These are phyloP conservation scores for Oryzias dopingdopingensis DNA, from an alignment of 2,797 vertebrate species.

Conservation along the genomic window DNA sequence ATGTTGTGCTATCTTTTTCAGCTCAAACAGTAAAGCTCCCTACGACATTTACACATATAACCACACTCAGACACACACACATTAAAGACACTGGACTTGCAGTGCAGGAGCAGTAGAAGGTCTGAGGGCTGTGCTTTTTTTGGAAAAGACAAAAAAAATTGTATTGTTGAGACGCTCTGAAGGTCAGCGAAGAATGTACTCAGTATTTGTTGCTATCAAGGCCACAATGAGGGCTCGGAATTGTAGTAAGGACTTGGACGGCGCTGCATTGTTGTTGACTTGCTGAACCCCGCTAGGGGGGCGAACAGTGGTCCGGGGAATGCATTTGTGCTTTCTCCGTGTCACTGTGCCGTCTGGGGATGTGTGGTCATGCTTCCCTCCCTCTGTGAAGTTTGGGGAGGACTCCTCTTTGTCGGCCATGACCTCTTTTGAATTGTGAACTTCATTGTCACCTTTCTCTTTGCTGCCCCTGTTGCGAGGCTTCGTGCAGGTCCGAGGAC, in stretches of 20 bases:
- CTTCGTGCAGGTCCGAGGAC: constrained; percentile 91
- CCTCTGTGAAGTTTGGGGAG: constrained; percentile 86
- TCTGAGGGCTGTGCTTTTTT: constrained; percentile 64
- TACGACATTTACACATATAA: constrained; percentile 73
- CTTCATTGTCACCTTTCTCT: constrained; percentile 84
- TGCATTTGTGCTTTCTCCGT: constrained; percentile 93
- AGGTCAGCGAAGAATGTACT: constrained; percentile 85
- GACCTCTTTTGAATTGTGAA: constrained; percentile 80
- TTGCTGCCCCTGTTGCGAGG: constrained; percentile 82
- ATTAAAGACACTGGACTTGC: constrained; percentile 73
- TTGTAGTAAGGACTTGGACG: constrained; percentile 55
- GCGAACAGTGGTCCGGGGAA: constrained; percentile 87
- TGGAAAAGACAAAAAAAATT: no score
- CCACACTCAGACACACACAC: constrained; percentile 72
- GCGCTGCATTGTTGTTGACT: constrained; percentile 81
- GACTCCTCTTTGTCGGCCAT: constrained; percentile 85
- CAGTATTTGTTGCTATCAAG: constrained; percentile 80
- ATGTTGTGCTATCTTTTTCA: constrained; percentile 64
- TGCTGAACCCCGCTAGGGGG: constrained; percentile 95
- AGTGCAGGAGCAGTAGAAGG: constrained; percentile 79
- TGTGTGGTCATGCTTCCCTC: constrained; percentile 87
- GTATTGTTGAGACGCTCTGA: no score
- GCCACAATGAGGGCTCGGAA: constrained; percentile 72
- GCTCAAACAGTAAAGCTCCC: constrained; percentile 76
- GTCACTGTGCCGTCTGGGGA: constrained; percentile 80